Conservation (phyloP, 2,797 vertebrate genomes). For the Falco columbarius region DNA sequence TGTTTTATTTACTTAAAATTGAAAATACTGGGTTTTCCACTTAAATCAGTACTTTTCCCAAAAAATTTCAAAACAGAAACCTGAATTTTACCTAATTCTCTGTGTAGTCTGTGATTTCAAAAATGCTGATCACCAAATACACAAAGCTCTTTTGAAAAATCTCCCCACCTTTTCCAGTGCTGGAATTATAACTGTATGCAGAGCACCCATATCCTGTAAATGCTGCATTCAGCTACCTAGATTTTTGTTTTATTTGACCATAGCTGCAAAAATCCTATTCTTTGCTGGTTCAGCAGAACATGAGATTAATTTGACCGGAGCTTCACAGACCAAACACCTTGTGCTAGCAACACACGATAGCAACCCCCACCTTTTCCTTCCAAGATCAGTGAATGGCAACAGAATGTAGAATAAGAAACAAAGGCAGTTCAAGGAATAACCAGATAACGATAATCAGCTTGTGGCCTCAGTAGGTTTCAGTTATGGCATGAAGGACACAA, state of each 20-base stretch:
- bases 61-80: neutral
- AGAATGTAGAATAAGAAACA: neutral
- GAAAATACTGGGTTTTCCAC: rapidly evolving
- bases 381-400: neutral
- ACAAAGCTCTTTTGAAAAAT: neutral
- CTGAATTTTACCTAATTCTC: neutral
- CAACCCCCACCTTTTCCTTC: neutral
- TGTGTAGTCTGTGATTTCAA: neutral
- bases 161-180: neutral
- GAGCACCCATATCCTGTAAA: neutral
- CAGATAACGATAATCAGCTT: neutral
- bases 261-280: neutral
- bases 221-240: neutral
- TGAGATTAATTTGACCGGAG: neutral
- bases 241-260: neutral
- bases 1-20: neutral
- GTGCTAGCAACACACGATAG: neutral
- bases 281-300: neutral
- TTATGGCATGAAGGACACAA: neutral
- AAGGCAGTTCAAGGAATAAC: neutral
- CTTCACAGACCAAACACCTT: neutral
- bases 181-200: neutral
- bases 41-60: rapidly evolving
- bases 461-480: neutral
- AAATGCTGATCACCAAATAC: neutral